Base-by-base conservation (phyloP, 2,113 vertebrate genomes). In the Cisticola juncidis region DNA sequence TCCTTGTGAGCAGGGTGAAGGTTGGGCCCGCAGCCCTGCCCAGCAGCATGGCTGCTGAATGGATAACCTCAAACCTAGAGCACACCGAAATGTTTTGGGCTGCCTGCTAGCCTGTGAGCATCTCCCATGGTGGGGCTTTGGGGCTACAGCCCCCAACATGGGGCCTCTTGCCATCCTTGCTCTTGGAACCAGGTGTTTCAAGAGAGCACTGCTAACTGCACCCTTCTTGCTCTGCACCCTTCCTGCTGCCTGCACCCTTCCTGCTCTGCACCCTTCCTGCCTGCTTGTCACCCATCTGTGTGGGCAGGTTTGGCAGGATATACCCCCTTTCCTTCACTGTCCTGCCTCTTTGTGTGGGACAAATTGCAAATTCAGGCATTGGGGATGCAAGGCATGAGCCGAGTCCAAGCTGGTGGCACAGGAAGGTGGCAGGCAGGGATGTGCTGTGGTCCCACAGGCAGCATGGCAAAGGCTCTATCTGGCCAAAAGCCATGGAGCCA, bases 331-430 rank as follows among this genome's bases (percentile, higher is more conserved):
- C 57, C 57, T 24, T 12, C 31, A 12, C 80, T 25, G 38, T 18
- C 31, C 84, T 70, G 68, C 48, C 81, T 69, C 25, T 2, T 53
- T 25, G 9, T n/a, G 6, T 0, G 12, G 31, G 31, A 33, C 29
- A 57, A 91, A 88, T 18, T 71, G 45, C 57, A 87, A 76, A 65
- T 88, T 61, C 26, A 6, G 64, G 18, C 1, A 3, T 3, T 0
- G 4, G 45, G 14, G 16, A 11, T 68, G 53, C 1, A 0, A 20
- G 20, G 24, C 44, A 36, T 0, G 1, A 29, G 38, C 5, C 2
- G 48, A 71, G 57, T 14, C 21, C 44, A 18, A 71, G 71, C 5
- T 1, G 22, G 40, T n/a, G 76, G 50, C 71, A 56, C 2, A 14
- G 85, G 81, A 3, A 0, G 16, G 71, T 50, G 71, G n/a, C 62